Conservation (phyloP, 2,113 vertebrate species). For the Hyperopisus bebe region DNA sequence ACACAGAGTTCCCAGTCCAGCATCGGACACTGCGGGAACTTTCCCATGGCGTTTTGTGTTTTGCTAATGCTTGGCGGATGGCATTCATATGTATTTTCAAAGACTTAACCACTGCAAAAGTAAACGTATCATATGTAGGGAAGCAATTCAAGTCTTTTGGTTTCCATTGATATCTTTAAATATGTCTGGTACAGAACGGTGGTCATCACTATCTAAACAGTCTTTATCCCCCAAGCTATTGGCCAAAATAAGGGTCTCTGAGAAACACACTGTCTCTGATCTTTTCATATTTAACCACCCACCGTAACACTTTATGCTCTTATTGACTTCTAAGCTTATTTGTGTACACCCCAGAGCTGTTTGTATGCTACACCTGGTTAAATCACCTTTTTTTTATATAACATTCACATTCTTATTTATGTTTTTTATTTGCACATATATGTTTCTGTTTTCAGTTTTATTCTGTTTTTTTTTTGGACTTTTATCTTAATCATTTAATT, state of each 20-base stretch:
- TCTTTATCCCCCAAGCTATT: background rate
- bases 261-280: background rate
- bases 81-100: background rate
- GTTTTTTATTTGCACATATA: background rate
- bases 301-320: background rate
- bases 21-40: background rate
- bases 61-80: background rate
- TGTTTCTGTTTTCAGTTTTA: background rate
- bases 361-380: background rate
- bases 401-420: background rate
- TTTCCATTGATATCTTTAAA: background rate
- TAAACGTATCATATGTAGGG: background rate
- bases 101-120: background rate
- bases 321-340: background rate
- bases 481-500: background rate
- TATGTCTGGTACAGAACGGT: background rate
- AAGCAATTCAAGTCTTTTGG: background rate
- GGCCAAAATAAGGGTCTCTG: background rate
- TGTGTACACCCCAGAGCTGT: background rate
- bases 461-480: background rate
- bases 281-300: background rate
- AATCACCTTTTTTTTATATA: background rate
- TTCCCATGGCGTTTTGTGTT: conserved; percentile 3
- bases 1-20: background rate
- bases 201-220: background rate